Conservation (phyloP, 2,888 invertebrate species). For the Lasioglossum oenotherae region DNA sequence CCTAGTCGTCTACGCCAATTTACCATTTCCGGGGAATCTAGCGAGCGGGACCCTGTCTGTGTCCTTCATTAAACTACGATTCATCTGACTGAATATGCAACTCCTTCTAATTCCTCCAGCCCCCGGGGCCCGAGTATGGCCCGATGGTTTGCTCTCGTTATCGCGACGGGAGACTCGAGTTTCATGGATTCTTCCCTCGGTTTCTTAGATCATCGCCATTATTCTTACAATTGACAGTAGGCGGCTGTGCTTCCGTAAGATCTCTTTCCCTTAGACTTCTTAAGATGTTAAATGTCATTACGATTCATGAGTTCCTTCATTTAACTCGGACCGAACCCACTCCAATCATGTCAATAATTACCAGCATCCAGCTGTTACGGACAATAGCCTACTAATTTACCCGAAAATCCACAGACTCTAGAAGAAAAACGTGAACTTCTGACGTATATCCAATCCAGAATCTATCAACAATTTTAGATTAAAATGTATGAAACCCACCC, state of each 20-base stretch:
- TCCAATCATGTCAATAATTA: too few relatives aligned
- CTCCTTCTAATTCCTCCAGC: slow-evolving; percentile 50
- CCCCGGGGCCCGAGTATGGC: neutral
- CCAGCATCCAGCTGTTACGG: too few relatives aligned
- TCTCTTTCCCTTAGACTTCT: too few relatives aligned
- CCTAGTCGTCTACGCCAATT: slow-evolving; percentile 59
- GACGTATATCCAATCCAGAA: neutral
- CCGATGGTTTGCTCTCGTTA: slow-evolving; percentile 14
- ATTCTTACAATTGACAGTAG: neutral
- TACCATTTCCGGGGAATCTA: slow-evolving; percentile 54
- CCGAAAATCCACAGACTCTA: too few relatives aligned
- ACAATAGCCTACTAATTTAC: too few relatives aligned
- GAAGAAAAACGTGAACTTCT: too few relatives aligned
- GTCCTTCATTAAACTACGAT: slow-evolving; percentile 59
- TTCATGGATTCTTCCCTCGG: slow-evolving; percentile 58
- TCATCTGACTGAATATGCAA: slow-evolving; percentile 63
- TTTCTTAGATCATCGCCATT: slow-evolving; percentile 65
- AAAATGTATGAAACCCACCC: too few relatives aligned
- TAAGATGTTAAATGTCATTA: too few relatives aligned
- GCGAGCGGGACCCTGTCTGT: slow-evolving; percentile 40
- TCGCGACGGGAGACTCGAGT: neutral
- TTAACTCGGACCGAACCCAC: too few relatives aligned
- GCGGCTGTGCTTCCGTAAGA: too few relatives aligned
- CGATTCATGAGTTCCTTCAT: too few relatives aligned
- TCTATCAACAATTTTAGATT: neutral